Conservation (phyloP, 2,797 vertebrate genomes). For the Martes flavigula region DNA sequence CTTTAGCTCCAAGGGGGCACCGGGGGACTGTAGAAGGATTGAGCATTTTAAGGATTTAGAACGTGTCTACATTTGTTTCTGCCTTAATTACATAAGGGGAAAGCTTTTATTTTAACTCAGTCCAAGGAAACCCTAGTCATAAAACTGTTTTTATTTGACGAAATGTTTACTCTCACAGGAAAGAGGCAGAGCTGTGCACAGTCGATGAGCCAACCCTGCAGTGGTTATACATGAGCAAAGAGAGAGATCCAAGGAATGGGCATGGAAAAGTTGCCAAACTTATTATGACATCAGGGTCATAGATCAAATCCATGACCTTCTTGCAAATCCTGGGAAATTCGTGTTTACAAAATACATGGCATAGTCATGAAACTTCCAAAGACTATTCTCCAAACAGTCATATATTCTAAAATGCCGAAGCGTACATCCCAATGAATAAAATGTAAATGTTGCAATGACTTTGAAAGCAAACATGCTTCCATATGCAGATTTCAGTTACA, state of each 20-base stretch:
- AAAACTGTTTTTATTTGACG: slow-evolving; percentile 76
- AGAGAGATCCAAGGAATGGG: slow-evolving; percentile 61
- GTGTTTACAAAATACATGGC: slow-evolving; percentile 72
- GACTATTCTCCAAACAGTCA: slow-evolving; percentile 62
- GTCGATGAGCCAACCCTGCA: slow-evolving; percentile 63
- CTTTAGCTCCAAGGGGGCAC: slow-evolving; percentile 58
- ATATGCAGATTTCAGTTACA: slow-evolving; percentile 66
- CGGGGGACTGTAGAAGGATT: slow-evolving; percentile 47
- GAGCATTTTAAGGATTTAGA: slow-evolving; percentile 70
- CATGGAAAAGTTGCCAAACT: slow-evolving; percentile 53
- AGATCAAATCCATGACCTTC: slow-evolving; percentile 70
- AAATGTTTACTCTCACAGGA: slow-evolving; percentile 76
- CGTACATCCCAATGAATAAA: slow-evolving; percentile 68
- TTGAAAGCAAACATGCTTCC: slow-evolving; percentile 66
- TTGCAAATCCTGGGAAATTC: slow-evolving; percentile 78
- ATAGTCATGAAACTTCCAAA: slow-evolving; percentile 71
- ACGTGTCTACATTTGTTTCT: slow-evolving; percentile 68
- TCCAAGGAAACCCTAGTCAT: slow-evolving; percentile 72
- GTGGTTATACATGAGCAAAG: slow-evolving; percentile 65
- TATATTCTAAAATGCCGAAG: slow-evolving; percentile 56
- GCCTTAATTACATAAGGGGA: slow-evolving; percentile 67
- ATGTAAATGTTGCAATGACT: slow-evolving; percentile 73
- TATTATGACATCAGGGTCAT: slow-evolving; percentile 68
- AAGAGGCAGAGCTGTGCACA: slow-evolving; percentile 55
- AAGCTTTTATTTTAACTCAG: slow-evolving; percentile 77